Conservation (phyloP, 64 coral and sea anemone genomes). For the Platygyra sinensis region DNA sequence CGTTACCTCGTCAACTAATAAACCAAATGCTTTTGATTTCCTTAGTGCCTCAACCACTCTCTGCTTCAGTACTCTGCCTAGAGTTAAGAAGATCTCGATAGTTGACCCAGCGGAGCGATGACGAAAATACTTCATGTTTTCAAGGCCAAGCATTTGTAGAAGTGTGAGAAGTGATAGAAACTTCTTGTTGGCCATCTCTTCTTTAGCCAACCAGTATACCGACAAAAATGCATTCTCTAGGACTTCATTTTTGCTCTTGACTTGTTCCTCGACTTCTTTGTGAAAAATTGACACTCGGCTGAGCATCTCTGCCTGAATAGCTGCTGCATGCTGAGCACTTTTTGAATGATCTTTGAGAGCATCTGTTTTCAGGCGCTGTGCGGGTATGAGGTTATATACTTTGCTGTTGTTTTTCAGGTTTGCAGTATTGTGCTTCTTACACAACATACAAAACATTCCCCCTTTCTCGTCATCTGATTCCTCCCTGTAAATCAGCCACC, state of each 20-base stretch:
- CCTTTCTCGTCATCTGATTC: no score
- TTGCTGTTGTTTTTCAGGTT: slow-evolving; percentile 66
- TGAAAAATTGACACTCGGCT: no score
- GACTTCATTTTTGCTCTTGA: no score
- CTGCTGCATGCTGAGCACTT: slow-evolving; percentile 51
- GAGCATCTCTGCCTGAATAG: no score
- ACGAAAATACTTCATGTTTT: slow-evolving; percentile 47
- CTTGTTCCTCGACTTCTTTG: slow-evolving; percentile 39
- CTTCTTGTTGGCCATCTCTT: no score
- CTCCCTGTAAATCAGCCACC: slow-evolving; percentile 59
- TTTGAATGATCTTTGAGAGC: slow-evolving; percentile 50
- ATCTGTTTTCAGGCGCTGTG: no score
- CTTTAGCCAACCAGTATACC: no score
- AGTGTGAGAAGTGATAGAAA: no score
- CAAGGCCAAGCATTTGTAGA: slow-evolving; percentile 8
- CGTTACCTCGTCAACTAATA: slow-evolving; percentile 10
- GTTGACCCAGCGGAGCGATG: slow-evolving; percentile 25
- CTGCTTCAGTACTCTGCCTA: slow-evolving; percentile 15
- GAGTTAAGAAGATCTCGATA: slow-evolving; percentile 20
- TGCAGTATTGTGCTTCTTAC: slow-evolving; percentile 44
- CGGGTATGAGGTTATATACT: no score
- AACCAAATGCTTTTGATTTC: slow-evolving; percentile 9
- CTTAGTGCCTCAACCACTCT: background rate
- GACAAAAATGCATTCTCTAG: no score
- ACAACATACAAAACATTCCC: slow-evolving; percentile 67